phyloP scores from a whole-genome alignment of 1,140 invertebrate genomes.

The Bathynomus jamesi region DNA sequence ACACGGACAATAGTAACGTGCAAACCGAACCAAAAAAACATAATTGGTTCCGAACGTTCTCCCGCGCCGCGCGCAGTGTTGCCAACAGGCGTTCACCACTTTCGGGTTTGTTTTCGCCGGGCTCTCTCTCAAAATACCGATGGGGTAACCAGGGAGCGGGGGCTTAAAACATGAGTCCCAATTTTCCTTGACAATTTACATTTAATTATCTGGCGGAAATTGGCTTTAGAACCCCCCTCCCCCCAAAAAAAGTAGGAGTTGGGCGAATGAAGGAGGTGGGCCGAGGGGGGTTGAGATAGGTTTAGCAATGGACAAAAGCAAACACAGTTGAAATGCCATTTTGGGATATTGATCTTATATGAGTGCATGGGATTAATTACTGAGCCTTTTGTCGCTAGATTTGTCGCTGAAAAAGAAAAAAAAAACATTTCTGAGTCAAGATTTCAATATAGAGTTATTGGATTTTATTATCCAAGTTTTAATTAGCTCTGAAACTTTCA shows the following conservation, averaged over 20 bases:
- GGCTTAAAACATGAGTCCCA: slow-evolving; percentile 28
- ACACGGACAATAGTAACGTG: not conserved
- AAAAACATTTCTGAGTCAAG: no score
- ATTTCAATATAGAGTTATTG: no score
- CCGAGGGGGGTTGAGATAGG: not conserved
- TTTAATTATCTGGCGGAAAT: slow-evolving; percentile 32
- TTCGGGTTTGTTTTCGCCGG: not conserved
- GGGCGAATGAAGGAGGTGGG: not conserved
- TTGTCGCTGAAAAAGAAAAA: no score
- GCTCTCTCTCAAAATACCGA: no score
- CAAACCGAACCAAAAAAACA: not conserved
- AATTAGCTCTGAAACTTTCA: no score
- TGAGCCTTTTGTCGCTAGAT: no score
- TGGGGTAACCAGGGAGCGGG: no score
- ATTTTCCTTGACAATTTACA: slow-evolving; percentile 34
- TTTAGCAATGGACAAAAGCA: not conserved
- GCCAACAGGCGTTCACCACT: not conserved
- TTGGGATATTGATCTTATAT: not conserved
- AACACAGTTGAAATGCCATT: not conserved
- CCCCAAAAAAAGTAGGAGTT: not conserved
- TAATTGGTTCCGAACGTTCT: not conserved
- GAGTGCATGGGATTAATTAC: no score
- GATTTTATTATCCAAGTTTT: no score
- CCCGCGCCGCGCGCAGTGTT: not conserved
- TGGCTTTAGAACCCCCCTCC: slow-evolving; percentile 14